A percentile compares a stretch with the other conserved stretches of the same genome.
These are phyloP conservation scores for Netelia fuscicornis DNA, from an alignment of 2,888 invertebrate genomes.

Conservation along the genomic window DNA sequence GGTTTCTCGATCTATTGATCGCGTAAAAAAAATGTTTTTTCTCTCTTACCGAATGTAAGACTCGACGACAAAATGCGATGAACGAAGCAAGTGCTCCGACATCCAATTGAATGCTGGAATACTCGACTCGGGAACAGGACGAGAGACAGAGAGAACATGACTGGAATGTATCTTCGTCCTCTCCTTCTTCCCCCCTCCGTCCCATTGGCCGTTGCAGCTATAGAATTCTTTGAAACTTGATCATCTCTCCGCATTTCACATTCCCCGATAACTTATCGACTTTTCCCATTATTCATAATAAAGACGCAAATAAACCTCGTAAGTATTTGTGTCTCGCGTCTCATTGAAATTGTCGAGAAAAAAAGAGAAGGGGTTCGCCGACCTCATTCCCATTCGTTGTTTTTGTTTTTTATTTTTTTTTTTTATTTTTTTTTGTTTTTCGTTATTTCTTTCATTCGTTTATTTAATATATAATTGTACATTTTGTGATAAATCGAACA, in stretches of 20 bases:
- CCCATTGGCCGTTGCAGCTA: constrained; percentile 33
- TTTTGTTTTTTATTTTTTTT: background rate
- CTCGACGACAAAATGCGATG: constrained; percentile 40
- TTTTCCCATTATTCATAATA: constrained; percentile 20
- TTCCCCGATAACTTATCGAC: constrained; percentile 54
- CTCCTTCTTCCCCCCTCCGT: background rate
- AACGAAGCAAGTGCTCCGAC: constrained; percentile 37
- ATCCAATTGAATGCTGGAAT: constrained; percentile 35
- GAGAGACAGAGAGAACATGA: constrained; percentile 18
- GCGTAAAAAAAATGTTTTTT: constrained; percentile 14
- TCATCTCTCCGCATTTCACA: constrained; percentile 44
- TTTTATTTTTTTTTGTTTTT: background rate
- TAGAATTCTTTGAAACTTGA: constrained; percentile 45
- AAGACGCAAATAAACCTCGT: constrained; percentile 19
- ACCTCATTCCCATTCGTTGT: too few relatives aligned
- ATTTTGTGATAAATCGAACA: constrained; percentile 9
- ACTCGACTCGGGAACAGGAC: background rate
- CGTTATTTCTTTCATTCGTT: background rate
- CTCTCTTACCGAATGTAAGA: background rate
- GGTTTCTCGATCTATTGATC: constrained; percentile 44
- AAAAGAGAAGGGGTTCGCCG: too few relatives aligned
- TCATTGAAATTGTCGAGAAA: constrained; percentile 11
- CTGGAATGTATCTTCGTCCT: constrained; percentile 38
- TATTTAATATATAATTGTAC: constrained; percentile 9
- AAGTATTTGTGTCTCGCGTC: constrained; percentile 23